phyloP scores from a whole-genome alignment of 2,888 invertebrate genomes.

The Nomada ferruginata region DNA sequence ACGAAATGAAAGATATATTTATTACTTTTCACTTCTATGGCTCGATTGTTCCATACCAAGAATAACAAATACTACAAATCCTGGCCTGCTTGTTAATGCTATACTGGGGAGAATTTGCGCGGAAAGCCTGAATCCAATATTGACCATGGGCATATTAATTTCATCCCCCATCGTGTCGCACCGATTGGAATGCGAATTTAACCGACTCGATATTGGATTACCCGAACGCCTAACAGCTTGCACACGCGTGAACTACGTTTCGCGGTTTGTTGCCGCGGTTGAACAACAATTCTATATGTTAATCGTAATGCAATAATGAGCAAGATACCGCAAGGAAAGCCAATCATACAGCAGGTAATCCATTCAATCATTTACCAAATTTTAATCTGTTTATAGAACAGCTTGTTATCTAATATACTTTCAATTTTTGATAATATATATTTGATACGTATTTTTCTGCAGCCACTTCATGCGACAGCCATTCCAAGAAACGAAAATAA shows the following conservation, averaged over 20 bases:
- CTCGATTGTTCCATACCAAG: not conserved
- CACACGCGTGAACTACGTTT: slow-evolving; percentile 10
- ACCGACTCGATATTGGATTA: slow-evolving; percentile 46
- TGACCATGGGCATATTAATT: slow-evolving; percentile 11
- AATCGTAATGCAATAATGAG: not conserved
- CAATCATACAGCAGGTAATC: not conserved
- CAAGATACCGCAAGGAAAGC: not conserved
- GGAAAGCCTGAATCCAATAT: not conserved
- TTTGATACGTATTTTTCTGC: no score
- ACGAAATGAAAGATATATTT: not conserved
- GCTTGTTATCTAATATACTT: no score
- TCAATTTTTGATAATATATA: no score
- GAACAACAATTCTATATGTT: slow-evolving; percentile 2
- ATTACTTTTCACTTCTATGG: not conserved
- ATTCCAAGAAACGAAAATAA: no score
- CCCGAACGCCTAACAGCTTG: slow-evolving; percentile 32
- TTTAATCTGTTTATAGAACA: not conserved
- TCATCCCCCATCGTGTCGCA: not conserved
- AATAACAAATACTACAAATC: not conserved
- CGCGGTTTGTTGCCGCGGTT: slow-evolving; percentile 31
- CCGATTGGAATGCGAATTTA: slow-evolving; percentile 4
- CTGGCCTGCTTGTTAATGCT: not conserved
- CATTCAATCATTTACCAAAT: not conserved
- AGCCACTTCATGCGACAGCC: no score
- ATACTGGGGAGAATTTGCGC: not conserved